phyloP scores from a whole-genome alignment of 2,797 vertebrate species.

The Psittacula echo region DNA sequence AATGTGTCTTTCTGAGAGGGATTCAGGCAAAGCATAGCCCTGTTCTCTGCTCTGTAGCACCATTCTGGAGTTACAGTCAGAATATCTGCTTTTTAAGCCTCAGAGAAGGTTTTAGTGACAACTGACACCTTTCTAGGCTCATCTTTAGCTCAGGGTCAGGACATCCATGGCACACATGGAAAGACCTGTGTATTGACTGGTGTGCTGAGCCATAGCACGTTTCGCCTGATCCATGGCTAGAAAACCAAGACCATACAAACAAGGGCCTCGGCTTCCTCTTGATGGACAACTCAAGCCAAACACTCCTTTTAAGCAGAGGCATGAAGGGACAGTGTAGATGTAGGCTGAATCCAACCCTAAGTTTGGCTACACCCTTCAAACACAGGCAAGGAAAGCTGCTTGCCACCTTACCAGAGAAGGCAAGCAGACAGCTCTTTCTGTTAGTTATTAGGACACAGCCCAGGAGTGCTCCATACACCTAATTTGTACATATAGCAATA shows the following conservation, averaged over 20 bases:
- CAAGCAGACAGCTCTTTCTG: not conserved
- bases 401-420: not conserved
- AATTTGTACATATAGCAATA: not conserved
- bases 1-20: not conserved
- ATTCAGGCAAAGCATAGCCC: not conserved
- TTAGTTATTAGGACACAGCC: not conserved
- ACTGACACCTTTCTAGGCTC: not conserved
- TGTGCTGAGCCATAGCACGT: not conserved
- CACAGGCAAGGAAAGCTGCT: not conserved
- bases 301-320: not conserved
- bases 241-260: not conserved
- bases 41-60: not conserved
- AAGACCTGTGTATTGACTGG: not conserved
- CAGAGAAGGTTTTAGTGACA: not conserved
- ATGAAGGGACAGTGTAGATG: fast-evolving
- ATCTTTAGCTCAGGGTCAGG: not conserved
- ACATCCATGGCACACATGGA: not conserved
- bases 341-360: not conserved
- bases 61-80: not conserved
- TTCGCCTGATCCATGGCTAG: not conserved
- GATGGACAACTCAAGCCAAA: not conserved
- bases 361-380: not conserved
- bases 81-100: not conserved
- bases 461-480: not conserved
- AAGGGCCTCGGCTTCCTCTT: not conserved